Conservation (phyloP, 2,113 vertebrate species). For the Pangasianodon gigas region DNA sequence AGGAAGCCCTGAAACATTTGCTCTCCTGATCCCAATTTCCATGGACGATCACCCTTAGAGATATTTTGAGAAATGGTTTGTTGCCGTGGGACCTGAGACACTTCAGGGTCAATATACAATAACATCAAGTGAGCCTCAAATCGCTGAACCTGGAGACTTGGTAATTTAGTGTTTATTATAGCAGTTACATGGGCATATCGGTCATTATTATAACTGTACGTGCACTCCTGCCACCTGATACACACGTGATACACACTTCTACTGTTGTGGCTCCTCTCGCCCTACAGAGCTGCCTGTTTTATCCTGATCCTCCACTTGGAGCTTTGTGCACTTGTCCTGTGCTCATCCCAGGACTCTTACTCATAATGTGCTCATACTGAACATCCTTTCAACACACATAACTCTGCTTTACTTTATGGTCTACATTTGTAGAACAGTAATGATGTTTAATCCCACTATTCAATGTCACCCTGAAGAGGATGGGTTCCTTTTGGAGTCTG, state of each 20-base stretch:
- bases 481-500: neutral
- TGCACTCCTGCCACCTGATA: neutral
- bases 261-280: neutral
- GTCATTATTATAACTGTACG: neutral
- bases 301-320: neutral
- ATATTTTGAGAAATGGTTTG: slow-evolving; percentile 31
- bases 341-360: neutral
- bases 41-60: slow-evolving; percentile 18
- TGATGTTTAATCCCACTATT: neutral
- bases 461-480: neutral
- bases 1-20: slow-evolving; percentile 38
- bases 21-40: slow-evolving; percentile 35
- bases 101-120: neutral
- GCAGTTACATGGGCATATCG: neutral
- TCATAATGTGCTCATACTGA: neutral
- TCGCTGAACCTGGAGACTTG: neutral
- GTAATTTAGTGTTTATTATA: neutral
- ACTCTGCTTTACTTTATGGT: neutral
- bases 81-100: neutral
- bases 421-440: neutral
- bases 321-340: neutral
- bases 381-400: neutral
- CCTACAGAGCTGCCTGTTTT: neutral
- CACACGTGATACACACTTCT: neutral
- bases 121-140: neutral